Percentiles rank a stretch among this genome's conserved stretches.
phyloP scores from a whole-genome alignment of 2,888 invertebrate genomes.

The Drosophila sordidula region DNA sequence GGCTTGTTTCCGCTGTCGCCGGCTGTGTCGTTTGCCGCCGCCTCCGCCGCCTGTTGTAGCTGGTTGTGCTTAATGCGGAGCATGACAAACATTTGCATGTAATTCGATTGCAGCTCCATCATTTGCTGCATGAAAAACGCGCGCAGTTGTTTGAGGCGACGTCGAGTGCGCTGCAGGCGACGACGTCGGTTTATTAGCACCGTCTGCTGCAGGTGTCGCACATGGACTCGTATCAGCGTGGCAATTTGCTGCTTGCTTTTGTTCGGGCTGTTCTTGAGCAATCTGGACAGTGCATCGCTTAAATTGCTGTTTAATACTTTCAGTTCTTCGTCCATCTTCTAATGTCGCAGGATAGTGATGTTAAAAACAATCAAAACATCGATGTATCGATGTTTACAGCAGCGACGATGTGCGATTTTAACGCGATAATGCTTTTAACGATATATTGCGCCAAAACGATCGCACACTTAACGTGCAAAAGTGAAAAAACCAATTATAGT shows the following conservation, averaged over 20 bases:
- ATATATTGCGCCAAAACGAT: too few relatives aligned
- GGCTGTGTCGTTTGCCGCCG: not conserved
- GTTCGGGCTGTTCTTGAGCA: conserved; percentile 20
- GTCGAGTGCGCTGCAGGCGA: conserved; percentile 67
- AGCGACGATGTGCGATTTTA: too few relatives aligned
- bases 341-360: not conserved
- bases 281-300: conserved; percentile 34
- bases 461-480: too few relatives aligned
- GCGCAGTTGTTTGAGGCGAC: conserved; percentile 69
- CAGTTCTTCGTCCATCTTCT: conserved; percentile 56
- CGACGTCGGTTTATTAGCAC: conserved; percentile 78
- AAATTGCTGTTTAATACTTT: conserved; percentile 48
- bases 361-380: too few relatives aligned
- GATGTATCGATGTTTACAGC: too few relatives aligned
- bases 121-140: conserved; percentile 79
- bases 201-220: conserved; percentile 75
- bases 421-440: too few relatives aligned
- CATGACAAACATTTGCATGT: conserved; percentile 69
- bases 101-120: conserved; percentile 77
- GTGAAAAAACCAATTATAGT: too few relatives aligned
- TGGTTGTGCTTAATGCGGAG: conserved; percentile 52
- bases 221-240: conserved; percentile 67
- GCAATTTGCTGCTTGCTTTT: conserved; percentile 42
- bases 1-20: not conserved
- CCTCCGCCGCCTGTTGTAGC: not conserved